phyloP scores from a whole-genome alignment of 2,888 invertebrate genomes.

The Meteorus cinctellus region DNA sequence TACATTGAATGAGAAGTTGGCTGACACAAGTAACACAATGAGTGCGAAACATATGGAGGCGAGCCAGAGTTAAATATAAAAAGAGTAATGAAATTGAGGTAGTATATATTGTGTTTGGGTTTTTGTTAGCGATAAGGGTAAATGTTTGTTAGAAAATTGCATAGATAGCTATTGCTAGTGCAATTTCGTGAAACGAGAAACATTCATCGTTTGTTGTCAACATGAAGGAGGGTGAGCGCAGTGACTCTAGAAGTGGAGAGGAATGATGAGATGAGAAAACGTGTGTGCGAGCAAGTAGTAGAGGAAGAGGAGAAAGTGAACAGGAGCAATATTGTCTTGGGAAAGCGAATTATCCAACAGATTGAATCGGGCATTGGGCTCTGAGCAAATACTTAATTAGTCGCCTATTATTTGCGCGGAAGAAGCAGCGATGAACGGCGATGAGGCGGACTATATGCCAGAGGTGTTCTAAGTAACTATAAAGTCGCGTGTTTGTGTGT shows the following conservation, averaged over 20 bases:
- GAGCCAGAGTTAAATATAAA: background rate
- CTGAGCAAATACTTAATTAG: constrained; percentile 65
- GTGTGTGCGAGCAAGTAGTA: background rate
- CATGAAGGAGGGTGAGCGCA: background rate
- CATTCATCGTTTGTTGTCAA: constrained; percentile 35
- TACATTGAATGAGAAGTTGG: background rate
- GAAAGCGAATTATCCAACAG: constrained; percentile 61
- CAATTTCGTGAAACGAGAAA: constrained; percentile 34
- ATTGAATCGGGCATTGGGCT: constrained; percentile 60
- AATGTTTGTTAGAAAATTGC: constrained; percentile 32
- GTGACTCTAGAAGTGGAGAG: background rate
- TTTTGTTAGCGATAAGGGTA: constrained; percentile 32
- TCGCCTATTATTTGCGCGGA: constrained; percentile 62
- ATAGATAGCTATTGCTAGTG: constrained; percentile 27
- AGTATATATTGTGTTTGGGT: constrained; percentile 16
- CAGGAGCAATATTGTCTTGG: constrained; percentile 31
- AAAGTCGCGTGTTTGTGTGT: constrained; percentile 31
- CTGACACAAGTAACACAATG: background rate
- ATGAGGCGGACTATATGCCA: constrained; percentile 1
- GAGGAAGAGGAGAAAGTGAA: background rate
- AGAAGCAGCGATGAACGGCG: constrained; percentile 39
- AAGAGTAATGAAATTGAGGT: constrained; percentile 16
- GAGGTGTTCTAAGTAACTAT: background rate
- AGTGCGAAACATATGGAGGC: background rate
- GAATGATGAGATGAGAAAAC: background rate